Evolutionary conservation across 2,113 vertebrate species (phyloP).

Genomic region (Echinops telfairi): DNA sequence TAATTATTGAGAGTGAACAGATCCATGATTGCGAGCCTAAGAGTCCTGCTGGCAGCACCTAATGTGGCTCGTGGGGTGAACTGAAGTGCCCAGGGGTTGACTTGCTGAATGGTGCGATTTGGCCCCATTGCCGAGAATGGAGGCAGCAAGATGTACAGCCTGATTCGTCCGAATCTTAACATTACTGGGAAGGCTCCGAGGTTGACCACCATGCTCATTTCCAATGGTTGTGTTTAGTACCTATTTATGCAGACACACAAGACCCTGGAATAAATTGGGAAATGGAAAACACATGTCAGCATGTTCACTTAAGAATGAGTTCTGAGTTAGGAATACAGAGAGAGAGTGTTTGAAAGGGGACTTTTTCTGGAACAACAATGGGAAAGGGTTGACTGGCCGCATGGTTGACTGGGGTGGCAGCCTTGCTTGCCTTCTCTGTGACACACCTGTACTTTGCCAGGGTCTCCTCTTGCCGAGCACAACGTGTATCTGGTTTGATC

Average conservation of each 20-base stretch:
- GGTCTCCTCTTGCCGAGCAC: background rate
- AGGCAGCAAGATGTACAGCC: background rate
- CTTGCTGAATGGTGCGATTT: background rate
- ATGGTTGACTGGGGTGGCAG: fast-evolving
- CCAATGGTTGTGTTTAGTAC: slow-evolving; percentile 43
- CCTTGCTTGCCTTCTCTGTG: background rate
- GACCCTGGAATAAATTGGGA: slow-evolving; percentile 47
- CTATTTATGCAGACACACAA: background rate
- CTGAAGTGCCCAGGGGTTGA: background rate
- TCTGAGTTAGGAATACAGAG: background rate
- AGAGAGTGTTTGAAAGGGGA: background rate
- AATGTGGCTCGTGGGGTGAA: background rate
- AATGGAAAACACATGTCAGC: slow-evolving; percentile 59
- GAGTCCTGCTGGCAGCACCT: background rate
- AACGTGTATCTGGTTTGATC: background rate
- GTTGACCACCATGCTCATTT: background rate
- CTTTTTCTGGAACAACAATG: background rate
- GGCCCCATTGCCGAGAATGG: background rate
- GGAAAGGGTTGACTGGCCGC: background rate
- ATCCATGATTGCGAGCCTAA: background rate
- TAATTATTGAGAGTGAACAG: background rate
- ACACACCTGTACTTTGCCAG: background rate
- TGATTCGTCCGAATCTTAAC: background rate
- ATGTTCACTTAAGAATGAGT: slow-evolving; percentile 52
- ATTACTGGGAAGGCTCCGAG: background rate